Evolutionary conservation across 1,140 invertebrate genomes (phyloP), one percentile per base, ranked within the genome.

Genomic region (Megalopta genalis): DNA sequence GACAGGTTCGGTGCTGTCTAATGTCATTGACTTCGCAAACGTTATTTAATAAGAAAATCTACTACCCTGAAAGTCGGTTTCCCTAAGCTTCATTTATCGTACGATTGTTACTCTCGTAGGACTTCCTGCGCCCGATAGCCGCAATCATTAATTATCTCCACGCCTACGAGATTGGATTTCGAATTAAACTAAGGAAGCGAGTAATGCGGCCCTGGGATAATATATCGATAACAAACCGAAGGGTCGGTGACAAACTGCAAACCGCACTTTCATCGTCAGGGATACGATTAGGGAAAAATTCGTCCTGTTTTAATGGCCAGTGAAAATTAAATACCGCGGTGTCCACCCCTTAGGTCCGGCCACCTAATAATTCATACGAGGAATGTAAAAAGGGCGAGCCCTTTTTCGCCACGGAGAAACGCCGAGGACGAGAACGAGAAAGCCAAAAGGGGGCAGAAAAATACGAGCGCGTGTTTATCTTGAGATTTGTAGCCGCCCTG

Each of bases 401-500:
- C 70, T 63, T 73, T 62, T 66, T 71, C 21, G n/a, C 25, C 60
- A 60, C 59, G 62, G 65, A 78, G 57, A 57, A 86, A 57, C 18
- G 8, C 54, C 54, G 54, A 79, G 82, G 54, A 78, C 70, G 70
- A 84, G 81, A 82, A 63, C 46, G 77, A 83, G 70, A 80, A 79
- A 88, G 57, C 32, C 75, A 69, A 70, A 66, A 81, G 77, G 84
- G 86, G 83, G 74, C 84, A 80, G 82, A 89, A 89, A 90, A 90
- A 90, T 88, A 90, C 86, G 71, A 78, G 85, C 69, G 80, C 77
- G 80, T 89, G 87, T 91, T 92, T 91, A 91, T 91, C 90, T 91
- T 91, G 88, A 91, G 90, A 92, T 91, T 92, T 91, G 90, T 91
- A 89, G 89, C 85, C 87, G 83, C 64, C 84, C 83, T 89, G 88